Conservation (phyloP, 2,113 vertebrate genomes). For the Neomonachus schauinslandi region DNA sequence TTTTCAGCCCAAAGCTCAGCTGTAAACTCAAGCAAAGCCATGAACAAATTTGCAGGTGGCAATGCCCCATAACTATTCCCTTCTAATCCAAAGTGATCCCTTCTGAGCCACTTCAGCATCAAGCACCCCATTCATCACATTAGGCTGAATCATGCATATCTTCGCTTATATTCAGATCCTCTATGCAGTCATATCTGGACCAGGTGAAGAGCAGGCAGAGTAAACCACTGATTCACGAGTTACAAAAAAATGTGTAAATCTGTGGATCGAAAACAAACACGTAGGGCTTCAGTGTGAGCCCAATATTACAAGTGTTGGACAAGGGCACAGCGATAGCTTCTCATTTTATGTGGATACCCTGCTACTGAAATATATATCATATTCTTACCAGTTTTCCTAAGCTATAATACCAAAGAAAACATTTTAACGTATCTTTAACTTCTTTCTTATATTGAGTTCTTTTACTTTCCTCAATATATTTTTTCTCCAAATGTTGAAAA, state of each 20-base stretch:
- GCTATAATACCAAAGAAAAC: neutral
- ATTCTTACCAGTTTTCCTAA: neutral
- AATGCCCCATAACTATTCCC: slow-evolving; percentile 44
- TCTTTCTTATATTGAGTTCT: neutral
- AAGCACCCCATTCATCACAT: slow-evolving; percentile 61
- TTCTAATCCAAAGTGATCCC: slow-evolving; percentile 63
- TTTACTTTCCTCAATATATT: neutral
- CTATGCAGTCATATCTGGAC: neutral
- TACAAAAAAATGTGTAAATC: neutral
- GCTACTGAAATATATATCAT: neutral
- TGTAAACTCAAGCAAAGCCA: slow-evolving; percentile 74
- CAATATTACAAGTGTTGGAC: neutral
- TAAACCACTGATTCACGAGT: neutral
- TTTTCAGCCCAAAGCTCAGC: slow-evolving; percentile 56
- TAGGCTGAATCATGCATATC: neutral
- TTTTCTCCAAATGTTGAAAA: neutral
- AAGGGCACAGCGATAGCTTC: neutral
- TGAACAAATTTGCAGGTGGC: slow-evolving; percentile 63
- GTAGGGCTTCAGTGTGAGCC: neutral
- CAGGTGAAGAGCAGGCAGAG: neutral
- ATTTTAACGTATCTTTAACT: neutral
- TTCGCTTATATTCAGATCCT: slow-evolving; percentile 22
- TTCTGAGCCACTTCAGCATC: slow-evolving; percentile 45
- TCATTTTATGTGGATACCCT: neutral
- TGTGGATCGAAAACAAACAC: neutral